phyloP scores from a whole-genome alignment of 2,888 invertebrate genomes.

The Globia sparganii region DNA sequence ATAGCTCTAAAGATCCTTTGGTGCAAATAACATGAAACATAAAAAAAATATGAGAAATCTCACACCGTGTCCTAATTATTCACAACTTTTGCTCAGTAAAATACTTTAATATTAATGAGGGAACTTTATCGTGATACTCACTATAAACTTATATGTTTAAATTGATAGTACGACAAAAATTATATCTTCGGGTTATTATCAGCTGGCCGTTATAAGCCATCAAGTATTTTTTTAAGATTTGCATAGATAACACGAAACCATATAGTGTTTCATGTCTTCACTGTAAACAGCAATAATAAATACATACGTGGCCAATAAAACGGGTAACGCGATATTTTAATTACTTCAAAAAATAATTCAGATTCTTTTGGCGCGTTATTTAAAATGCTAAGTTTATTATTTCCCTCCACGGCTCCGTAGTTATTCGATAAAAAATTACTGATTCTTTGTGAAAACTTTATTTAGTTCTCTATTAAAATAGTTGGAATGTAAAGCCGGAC shows the following conservation, averaged over 20 bases:
- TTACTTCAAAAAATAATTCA: conserved; percentile 37
- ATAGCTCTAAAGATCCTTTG: background rate
- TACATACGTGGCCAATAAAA: conserved; percentile 37
- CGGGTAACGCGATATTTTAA: conserved; percentile 39
- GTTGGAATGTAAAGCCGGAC: conserved; percentile 45
- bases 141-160: conserved; percentile 30
- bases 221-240: conserved; percentile 20
- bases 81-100: conserved; percentile 8
- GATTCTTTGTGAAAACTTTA: conserved; percentile 50
- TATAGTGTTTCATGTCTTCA: conserved; percentile 23
- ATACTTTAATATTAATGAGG: conserved; percentile 14
- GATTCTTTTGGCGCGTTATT: conserved; percentile 39
- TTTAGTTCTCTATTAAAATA: conserved; percentile 45
- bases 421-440: conserved; percentile 45
- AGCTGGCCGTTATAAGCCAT: background rate
- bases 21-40: background rate
- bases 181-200: background rate
- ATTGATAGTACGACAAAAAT: conserved; percentile 12
- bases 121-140: conserved; percentile 18
- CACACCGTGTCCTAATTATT: background rate
- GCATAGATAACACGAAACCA: conserved; percentile 10
- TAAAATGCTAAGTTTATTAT: conserved; percentile 54
- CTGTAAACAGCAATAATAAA: conserved; percentile 33
- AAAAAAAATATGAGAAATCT: background rate
- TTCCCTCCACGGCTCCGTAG: conserved; percentile 38